These are phyloP conservation scores for Drosophila tanythrix DNA, from an alignment of 2,888 invertebrate genomes.

Conservation along the genomic window DNA sequence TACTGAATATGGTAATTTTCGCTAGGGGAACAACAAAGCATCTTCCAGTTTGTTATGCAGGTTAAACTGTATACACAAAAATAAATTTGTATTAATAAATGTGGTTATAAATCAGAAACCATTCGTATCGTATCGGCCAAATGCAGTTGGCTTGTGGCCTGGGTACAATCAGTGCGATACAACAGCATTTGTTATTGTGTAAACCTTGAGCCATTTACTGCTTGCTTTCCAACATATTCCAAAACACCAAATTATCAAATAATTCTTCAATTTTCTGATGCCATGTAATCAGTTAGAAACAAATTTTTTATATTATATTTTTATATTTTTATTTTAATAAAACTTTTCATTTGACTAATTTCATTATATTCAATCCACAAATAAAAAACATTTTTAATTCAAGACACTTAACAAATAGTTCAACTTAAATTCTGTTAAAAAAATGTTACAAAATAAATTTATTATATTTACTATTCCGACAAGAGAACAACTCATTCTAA, in stretches of 20 bases:
- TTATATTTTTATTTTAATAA: too few species aligned
- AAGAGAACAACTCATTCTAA: slow-evolving; percentile 32
- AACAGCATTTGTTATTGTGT: too few species aligned
- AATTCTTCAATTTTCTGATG: background rate
- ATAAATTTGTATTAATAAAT: background rate
- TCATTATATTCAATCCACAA: too few species aligned
- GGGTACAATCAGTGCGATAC: too few species aligned
- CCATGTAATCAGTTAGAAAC: background rate
- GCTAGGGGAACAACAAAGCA: too few species aligned
- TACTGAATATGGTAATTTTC: too few species aligned
- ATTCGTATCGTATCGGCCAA: background rate
- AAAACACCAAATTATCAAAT: background rate
- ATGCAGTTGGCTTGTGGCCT: background rate
- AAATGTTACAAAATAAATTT: slow-evolving; percentile 35
- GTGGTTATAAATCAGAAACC: background rate
- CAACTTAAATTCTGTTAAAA: slow-evolving; percentile 21
- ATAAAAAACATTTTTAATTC: slow-evolving; percentile 13
- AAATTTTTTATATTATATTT: background rate
- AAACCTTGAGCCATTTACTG: background rate
- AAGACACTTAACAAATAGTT: slow-evolving; percentile 2
- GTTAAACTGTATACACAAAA: background rate
- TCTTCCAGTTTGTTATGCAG: too few species aligned
- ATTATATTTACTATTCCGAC: slow-evolving; percentile 35
- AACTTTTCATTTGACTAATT: background rate
- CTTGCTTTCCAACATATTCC: background rate